Percentiles rank a stretch among this genome's conserved stretches.
Conservation (phyloP, 2,113 vertebrate genomes). For the Hylia prasina region DNA sequence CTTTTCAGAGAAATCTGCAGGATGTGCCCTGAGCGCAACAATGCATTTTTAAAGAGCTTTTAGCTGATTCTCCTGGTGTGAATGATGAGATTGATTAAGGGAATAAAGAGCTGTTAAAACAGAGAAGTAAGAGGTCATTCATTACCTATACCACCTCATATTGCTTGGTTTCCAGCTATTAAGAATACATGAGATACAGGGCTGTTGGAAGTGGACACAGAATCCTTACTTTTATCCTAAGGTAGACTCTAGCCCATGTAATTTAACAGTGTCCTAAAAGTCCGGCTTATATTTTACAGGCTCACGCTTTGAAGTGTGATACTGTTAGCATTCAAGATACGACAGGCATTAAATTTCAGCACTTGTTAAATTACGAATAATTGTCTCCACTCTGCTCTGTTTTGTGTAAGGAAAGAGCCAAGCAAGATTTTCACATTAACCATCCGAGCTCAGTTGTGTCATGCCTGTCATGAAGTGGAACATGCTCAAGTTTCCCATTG, state of each 20-base stretch:
- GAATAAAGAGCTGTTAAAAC: not conserved
- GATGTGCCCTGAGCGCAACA: not conserved
- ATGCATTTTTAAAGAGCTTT: conserved; percentile 53
- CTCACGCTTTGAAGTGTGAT: not conserved
- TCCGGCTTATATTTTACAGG: not conserved
- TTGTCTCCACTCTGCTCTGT: not conserved
- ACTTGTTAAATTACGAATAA: conserved; percentile 27
- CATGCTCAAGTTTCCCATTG: not conserved
- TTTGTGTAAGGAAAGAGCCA: conserved; percentile 33
- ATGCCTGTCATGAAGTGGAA: not conserved
- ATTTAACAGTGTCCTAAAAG: not conserved
- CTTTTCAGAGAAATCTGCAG: not conserved
- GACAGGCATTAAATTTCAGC: not conserved
- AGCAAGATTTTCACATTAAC: conserved; percentile 14
- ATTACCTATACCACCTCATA: not conserved
- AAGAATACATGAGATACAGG: conserved; percentile 45
- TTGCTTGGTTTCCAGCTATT: conserved; percentile 13
- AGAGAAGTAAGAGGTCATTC: conserved; percentile 7
- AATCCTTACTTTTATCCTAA: conserved; percentile 27
- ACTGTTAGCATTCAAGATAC: not conserved
- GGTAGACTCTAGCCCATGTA: not conserved
- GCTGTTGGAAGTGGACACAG: conserved; percentile 5
- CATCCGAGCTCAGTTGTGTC: not conserved
- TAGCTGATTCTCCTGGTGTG: not conserved
- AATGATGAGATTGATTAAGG: conserved; percentile 11